Evolutionary conservation across 2,888 invertebrate genomes (phyloP).

Genomic region (Cataglyphis livida): DNA sequence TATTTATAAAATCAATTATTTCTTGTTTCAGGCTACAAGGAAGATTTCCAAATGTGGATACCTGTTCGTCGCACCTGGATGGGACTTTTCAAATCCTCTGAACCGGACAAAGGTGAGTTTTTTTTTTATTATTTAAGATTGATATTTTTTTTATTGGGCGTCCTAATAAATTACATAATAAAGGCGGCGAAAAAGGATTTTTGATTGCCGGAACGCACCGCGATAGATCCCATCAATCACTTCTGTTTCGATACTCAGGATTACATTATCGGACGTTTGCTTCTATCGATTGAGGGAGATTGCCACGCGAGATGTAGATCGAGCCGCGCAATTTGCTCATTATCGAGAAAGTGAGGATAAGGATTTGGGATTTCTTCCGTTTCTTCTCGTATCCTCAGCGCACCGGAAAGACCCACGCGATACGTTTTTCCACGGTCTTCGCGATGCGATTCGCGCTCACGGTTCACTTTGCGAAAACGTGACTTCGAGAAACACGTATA

Average conservation of each 20-base stretch:
- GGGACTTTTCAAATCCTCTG: constrained; percentile 98
- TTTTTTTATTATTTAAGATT: not conserved
- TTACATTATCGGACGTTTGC: constrained; percentile 59
- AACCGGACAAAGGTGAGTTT: constrained; percentile 97
- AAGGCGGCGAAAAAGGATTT: constrained; percentile 51
- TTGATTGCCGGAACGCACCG: constrained; percentile 40
- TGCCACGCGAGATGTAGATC: constrained; percentile 64
- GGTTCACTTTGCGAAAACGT: constrained; percentile 55
- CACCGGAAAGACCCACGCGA: constrained; percentile 47
- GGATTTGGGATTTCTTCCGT: constrained; percentile 25
- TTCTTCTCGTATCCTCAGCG: constrained; percentile 21
- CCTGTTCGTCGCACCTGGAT: constrained; percentile 98
- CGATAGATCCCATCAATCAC: constrained; percentile 67
- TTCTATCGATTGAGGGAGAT: constrained; percentile 66
- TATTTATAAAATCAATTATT: constrained; percentile 8
- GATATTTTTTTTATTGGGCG: constrained; percentile 8
- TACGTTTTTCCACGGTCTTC: constrained; percentile 42
- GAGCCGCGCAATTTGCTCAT: constrained; percentile 76
- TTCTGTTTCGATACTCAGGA: constrained; percentile 68
- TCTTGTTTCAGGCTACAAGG: constrained; percentile 91
- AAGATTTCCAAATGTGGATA: constrained; percentile 99
- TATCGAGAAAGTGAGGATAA: constrained; percentile 76
- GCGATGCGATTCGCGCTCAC: constrained; percentile 17
- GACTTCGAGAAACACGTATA: constrained; percentile 56
- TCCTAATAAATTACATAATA: constrained; percentile 26